Evolutionary conservation across 2,113 vertebrate species (phyloP).

Genomic region (Microcebus tavaratra): DNA sequence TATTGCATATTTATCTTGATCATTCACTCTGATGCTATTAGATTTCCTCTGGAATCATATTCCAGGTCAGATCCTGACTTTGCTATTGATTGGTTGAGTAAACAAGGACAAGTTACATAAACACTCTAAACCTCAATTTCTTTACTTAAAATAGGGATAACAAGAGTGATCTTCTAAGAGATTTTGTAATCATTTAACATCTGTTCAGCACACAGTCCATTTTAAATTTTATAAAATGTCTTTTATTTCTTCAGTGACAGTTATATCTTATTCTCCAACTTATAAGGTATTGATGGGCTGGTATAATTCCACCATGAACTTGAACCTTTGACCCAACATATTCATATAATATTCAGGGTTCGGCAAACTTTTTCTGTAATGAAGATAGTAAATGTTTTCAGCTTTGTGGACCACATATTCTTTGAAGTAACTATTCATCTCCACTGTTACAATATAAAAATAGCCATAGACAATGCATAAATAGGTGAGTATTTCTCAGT

Average conservation of each 20-base stretch:
- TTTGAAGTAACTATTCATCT: neutral
- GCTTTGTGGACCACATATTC: neutral
- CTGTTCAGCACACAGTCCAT: neutral
- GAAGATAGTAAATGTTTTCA: slow-evolving; percentile 1
- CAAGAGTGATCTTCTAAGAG: neutral
- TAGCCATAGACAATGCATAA: neutral
- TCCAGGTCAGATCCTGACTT: neutral
- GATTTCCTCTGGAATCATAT: neutral
- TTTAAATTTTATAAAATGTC: neutral
- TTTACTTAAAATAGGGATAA: neutral
- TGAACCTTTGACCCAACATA: neutral
- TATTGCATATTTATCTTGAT: neutral
- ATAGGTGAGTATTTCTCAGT: neutral
- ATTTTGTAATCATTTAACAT: neutral
- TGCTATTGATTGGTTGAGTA: neutral
- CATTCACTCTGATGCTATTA: neutral
- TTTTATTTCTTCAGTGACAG: neutral
- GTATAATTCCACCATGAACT: neutral
- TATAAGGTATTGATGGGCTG: neutral
- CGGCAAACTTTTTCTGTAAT: neutral
- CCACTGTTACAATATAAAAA: neutral
- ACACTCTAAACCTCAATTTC: neutral
- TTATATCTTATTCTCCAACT: neutral
- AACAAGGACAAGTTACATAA: neutral
- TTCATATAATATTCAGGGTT: neutral